Percentiles rank a stretch among this genome's conserved stretches.
Evolutionary conservation across 2,113 vertebrate species (phyloP).

Genomic region (Etia nguti): DNA sequence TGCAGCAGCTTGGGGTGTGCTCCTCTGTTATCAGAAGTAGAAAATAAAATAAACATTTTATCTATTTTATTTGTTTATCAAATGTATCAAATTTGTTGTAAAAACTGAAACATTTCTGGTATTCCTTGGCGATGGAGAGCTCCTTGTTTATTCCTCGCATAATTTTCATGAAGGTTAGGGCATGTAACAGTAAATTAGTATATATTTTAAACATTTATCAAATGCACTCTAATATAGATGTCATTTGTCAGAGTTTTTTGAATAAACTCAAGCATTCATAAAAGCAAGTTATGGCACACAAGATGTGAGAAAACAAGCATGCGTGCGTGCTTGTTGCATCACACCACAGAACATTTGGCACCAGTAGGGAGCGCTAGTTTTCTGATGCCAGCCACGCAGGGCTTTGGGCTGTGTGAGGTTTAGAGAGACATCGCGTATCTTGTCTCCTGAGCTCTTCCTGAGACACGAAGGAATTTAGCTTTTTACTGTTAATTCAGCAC

Average conservation of each 20-base stretch:
- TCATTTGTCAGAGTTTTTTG: neutral
- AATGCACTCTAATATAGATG: neutral
- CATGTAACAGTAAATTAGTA: neutral
- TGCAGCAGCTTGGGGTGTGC: neutral
- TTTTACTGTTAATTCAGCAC: neutral
- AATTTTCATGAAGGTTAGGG: neutral
- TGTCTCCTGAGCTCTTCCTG: neutral
- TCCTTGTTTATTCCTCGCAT: neutral
- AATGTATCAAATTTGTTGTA: neutral
- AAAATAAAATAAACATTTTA: neutral
- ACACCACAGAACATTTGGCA: neutral
- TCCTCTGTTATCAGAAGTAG: neutral
- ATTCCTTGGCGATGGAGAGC: neutral
- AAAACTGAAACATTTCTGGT: neutral
- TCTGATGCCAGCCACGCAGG: neutral
- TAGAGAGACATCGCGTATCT: neutral
- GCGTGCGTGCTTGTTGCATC: neutral
- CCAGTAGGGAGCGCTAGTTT: constrained; percentile 47
- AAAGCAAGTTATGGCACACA: neutral
- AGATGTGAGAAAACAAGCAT: neutral
- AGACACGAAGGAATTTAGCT: neutral
- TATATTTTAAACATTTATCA: neutral
- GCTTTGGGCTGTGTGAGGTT: neutral
- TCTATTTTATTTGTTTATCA: neutral
- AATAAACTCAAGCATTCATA: neutral